Conservation (phyloP, 2,888 invertebrate genomes). For the Calliphora vomitoria region DNA sequence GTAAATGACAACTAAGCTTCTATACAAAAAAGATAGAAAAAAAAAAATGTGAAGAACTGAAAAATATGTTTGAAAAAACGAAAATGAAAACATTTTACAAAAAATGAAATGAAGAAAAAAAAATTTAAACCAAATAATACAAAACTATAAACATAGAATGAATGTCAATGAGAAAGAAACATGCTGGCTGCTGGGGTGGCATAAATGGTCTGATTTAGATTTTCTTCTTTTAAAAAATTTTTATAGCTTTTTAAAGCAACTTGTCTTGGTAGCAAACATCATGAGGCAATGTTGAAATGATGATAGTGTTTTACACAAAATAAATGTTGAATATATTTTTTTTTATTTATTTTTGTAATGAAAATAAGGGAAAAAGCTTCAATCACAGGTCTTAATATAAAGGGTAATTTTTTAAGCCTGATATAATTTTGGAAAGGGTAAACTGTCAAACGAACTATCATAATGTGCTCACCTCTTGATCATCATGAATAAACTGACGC, state of each 20-base stretch:
- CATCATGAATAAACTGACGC: too few relatives aligned
- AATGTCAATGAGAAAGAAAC: constrained; percentile 67
- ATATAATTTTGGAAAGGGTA: too few relatives aligned
- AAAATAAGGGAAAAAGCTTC: too few relatives aligned
- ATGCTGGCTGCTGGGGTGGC: constrained; percentile 42
- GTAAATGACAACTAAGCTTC: constrained; percentile 65
- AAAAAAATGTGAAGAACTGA: constrained; percentile 13
- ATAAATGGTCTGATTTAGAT: constrained; percentile 13
- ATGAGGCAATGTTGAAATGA: background rate
- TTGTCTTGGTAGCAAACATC: constrained; percentile 16
- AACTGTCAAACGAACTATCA: too few relatives aligned
- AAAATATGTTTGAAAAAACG: constrained; percentile 29
- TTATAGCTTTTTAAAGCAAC: background rate
- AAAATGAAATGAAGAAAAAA: constrained; percentile 10
- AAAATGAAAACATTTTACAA: constrained; percentile 56
- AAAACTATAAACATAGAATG: constrained; percentile 43
- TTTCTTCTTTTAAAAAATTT: background rate
- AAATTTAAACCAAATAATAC: constrained; percentile 38
- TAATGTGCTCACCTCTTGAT: too few relatives aligned
- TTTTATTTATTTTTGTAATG: too few relatives aligned
- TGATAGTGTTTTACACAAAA: constrained; percentile 20
- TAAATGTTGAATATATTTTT: constrained; percentile 4
- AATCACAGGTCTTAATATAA: too few relatives aligned
- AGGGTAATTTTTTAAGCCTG: too few relatives aligned
- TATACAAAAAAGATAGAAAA: constrained; percentile 39